Percentiles rank a stretch among this genome's conserved stretches.
phyloP scores from a whole-genome alignment of 2,888 invertebrate species.

The Dichetophora obliterata region DNA sequence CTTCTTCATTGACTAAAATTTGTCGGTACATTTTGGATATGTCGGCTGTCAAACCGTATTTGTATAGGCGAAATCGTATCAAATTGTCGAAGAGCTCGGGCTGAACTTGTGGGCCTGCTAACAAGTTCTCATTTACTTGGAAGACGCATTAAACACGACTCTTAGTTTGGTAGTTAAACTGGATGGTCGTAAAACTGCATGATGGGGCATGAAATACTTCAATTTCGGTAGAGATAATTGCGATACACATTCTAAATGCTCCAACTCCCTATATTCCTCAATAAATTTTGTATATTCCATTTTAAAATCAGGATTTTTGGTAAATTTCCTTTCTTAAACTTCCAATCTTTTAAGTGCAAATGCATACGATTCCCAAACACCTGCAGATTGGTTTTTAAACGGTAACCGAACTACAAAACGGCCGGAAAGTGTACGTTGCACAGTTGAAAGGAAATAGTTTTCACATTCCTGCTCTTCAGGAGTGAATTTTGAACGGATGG shows the following conservation, averaged over 20 bases:
- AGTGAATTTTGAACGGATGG: too few species aligned
- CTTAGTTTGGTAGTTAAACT: too few species aligned
- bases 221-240: background rate
- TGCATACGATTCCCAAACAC: background rate
- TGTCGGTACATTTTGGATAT: too few species aligned
- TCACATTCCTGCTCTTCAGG: too few species aligned
- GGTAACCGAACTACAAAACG: background rate
- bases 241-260: background rate
- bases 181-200: too few species aligned
- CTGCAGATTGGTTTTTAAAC: background rate
- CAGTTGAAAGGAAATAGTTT: background rate
- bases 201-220: too few species aligned
- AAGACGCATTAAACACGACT: constrained; percentile 22
- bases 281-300: background rate
- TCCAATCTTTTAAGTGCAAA: background rate
- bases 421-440: too few species aligned
- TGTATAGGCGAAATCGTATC: constrained; percentile 37
- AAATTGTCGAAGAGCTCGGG: constrained; percentile 10
- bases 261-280: background rate
- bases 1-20: constrained; percentile 27
- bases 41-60: constrained; percentile 24
- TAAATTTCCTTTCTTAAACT: background rate
- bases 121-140: constrained; percentile 23
- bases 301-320: background rate
- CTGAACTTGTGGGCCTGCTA: constrained; percentile 26